phyloP scores from a whole-genome alignment of 1,140 invertebrate species.

The Lepidurus arcticus region DNA sequence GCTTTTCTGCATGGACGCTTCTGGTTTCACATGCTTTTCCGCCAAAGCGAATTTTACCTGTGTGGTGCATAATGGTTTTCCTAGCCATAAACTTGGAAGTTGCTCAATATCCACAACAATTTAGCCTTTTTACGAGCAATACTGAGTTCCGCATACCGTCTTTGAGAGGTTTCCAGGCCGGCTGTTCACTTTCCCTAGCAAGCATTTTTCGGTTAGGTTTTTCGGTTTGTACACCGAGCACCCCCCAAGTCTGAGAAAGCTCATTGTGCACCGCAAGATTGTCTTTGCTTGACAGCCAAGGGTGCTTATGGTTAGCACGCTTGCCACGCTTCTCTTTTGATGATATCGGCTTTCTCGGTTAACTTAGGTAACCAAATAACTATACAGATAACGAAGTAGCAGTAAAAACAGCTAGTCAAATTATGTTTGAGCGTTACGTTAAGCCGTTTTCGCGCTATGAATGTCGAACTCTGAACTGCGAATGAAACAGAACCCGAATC shows the following conservation, averaged over 20 bases:
- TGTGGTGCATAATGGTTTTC: background rate
- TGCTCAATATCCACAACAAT: background rate
- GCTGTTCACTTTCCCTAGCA: background rate
- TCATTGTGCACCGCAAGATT: background rate
- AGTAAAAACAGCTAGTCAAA: background rate
- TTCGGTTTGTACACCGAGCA: background rate
- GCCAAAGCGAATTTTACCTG: background rate
- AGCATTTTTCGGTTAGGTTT: background rate
- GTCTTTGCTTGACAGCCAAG: background rate
- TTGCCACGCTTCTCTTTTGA: background rate
- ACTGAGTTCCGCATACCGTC: conserved; percentile 1
- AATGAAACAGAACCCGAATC: background rate
- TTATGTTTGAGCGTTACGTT: background rate
- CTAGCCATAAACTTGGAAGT: background rate
- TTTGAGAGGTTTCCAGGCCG: background rate
- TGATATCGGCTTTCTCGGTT: too few species aligned
- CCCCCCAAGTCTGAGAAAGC: background rate
- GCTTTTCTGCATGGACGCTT: background rate
- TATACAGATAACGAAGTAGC: background rate
- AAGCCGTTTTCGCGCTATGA: background rate
- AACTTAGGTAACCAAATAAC: background rate
- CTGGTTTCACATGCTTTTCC: background rate
- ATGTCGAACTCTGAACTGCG: background rate
- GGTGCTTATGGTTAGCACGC: background rate
- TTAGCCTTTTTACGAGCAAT: background rate